Base-by-base conservation (phyloP, 2,888 invertebrate species). In the Cantharis lateralis region DNA sequence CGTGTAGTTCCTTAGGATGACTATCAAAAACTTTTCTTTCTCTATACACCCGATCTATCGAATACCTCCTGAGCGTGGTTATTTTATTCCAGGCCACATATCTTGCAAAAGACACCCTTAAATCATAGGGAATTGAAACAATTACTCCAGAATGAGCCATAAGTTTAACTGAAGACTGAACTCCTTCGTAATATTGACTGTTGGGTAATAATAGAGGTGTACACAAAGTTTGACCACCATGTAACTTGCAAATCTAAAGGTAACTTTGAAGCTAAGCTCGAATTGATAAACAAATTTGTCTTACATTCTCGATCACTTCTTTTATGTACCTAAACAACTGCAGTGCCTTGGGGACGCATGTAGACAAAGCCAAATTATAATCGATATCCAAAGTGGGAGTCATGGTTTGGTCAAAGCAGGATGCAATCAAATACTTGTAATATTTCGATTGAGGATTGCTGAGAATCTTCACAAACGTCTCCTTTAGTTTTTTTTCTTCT, bases 141-240 rank as follows among this genome's bases (percentile, higher is more conserved):
- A 98, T 92, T 75, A 93, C 93, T 0, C 98, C 98, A 24, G 94
- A 93, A 76, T 94, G 92, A 0, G 97, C 96, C 96, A 98, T 97
- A 11, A 97, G 89, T 82, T 92, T 92, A 0, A 96, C 96, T 66
- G 90, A 90, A 18, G 92, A 91, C 73, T 93, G 91, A 62, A 90
- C 88, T 68, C 90, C 89, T 81, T 91, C 91, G 88, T 90, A 92
- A 76, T 89, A 90, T 72, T 89, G 89, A 0, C 92, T 92, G 18
- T 93, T 91, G 0, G 98, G 98, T 86, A 95, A 93, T 26, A 98
- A 88, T 0, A 96, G 87, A 0, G 97, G 96, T 0, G 96, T 95
- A 0, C 92, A 90, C 71, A 97, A 90, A 83, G 94, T 93, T 26
- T 93, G 90, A 0, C 95, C 98, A 0, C 97, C 96, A 84, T 96